Evolutionary conservation across 2,888 invertebrate genomes (phyloP).

Genomic region (Anthrax anthrax): DNA sequence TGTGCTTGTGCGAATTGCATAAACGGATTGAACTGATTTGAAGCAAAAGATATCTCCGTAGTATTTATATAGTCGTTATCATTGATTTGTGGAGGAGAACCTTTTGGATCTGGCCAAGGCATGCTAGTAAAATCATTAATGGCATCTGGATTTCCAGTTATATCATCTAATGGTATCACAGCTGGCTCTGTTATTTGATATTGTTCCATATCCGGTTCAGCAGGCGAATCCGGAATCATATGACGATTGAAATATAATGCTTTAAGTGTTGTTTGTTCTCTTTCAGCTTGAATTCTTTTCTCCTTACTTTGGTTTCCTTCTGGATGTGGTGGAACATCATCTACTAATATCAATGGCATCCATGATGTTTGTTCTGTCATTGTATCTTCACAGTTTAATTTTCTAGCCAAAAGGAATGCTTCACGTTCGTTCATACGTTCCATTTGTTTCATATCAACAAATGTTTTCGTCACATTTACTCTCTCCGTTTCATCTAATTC

Average conservation of each 20-base stretch:
- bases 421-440: slow-evolving; percentile 77
- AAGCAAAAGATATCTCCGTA: slow-evolving; percentile 10
- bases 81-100: slow-evolving; percentile 37
- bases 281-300: slow-evolving; percentile 69
- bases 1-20: slow-evolving; percentile 29
- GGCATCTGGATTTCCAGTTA: slow-evolving; percentile 66
- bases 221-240: slow-evolving; percentile 73
- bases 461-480: slow-evolving; percentile 84
- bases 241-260: slow-evolving; percentile 67
- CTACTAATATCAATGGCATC: slow-evolving; percentile 56
- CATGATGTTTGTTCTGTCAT: slow-evolving; percentile 74
- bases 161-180: slow-evolving; percentile 77
- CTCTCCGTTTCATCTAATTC: slow-evolving; percentile 93
- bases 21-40: slow-evolving; percentile 25
- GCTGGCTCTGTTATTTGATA: slow-evolving; percentile 63
- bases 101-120: slow-evolving; percentile 77
- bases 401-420: slow-evolving; percentile 62
- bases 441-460: slow-evolving; percentile 81
- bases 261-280: slow-evolving; percentile 72
- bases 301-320: slow-evolving; percentile 73
- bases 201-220: slow-evolving; percentile 75
- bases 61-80: slow-evolving; percentile 14
- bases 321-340: slow-evolving; percentile 48
- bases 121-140: slow-evolving; percentile 61
- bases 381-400: slow-evolving; percentile 57